Conservation (phyloP, 2,113 vertebrate genomes). For the Embiotoca jacksoni region DNA sequence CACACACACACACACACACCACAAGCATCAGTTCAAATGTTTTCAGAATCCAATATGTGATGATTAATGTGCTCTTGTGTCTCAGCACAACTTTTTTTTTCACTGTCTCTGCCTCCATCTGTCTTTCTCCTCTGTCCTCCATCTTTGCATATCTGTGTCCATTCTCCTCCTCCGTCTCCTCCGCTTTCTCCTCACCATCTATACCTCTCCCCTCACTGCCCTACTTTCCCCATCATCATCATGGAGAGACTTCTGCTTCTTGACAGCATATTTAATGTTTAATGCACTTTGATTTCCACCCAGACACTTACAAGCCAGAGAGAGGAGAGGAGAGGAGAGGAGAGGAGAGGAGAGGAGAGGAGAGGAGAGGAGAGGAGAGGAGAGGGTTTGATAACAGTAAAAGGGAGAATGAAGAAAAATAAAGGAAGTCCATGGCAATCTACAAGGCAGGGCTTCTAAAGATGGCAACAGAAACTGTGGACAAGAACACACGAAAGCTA, state of each 20-base stretch:
- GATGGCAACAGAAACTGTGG: too few species aligned
- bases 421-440: slow-evolving; percentile 13
- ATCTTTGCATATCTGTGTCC: slow-evolving; percentile 66
- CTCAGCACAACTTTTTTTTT: slow-evolving; percentile 13
- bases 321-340: slow-evolving; percentile 45
- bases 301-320: slow-evolving; percentile 76
- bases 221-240: slow-evolving; percentile 82
- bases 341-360: slow-evolving; percentile 49
- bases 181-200: slow-evolving; percentile 55
- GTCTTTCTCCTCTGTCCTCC: slow-evolving; percentile 31
- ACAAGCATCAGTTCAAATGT: slow-evolving; percentile 37
- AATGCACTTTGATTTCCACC: slow-evolving; percentile 94
- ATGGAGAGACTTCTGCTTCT: slow-evolving; percentile 81
- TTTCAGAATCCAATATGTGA: slow-evolving; percentile 27
- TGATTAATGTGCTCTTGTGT: slow-evolving; percentile 28
- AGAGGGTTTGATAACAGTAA: slow-evolving; percentile 44
- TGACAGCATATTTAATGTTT: slow-evolving; percentile 94
- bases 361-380: slow-evolving; percentile 22
- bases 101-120: slow-evolving; percentile 30
- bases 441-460: not conserved
- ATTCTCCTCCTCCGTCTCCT: slow-evolving; percentile 55
- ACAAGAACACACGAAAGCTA: slow-evolving; percentile 8
- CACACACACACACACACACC: slow-evolving; percentile 16
- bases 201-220: slow-evolving; percentile 78
- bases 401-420: slow-evolving; percentile 35